Evolutionary conservation across 1,140 invertebrate species (phyloP), one percentile per base, ranked within the genome.

Genomic region (Atta colombica): DNA sequence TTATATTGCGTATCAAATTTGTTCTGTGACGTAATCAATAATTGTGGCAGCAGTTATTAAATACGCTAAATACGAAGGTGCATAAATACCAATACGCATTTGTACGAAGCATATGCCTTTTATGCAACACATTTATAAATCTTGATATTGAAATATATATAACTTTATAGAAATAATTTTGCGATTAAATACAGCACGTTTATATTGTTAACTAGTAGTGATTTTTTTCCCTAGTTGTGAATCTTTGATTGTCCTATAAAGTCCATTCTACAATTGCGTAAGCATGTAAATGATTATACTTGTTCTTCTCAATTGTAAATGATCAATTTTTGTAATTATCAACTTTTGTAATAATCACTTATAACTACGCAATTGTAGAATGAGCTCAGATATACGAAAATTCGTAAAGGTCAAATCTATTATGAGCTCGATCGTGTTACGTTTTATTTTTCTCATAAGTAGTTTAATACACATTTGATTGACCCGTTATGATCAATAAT

Each of bases 381-480:
- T 45, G 39, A 45, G 39, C 10, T 45, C 12, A 45, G 2, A 45
- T 7, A 58, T n/a, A 35, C 61, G 45, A 84, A 81, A 84, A 74
- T 82, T 74, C 3, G 3, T 16, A 35, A 75, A 84, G 80, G 69
- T 75, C 69, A 14, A n/a, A 75, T 84, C 25, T 14, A 61, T 84
- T 75, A 28, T 35, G 28, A 74, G 28, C 21, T 49, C 39, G 39
- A 75, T 75, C 5, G n/a, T 51, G 25, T 61, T 75, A 31, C 35
- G 18, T 12, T 72, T 53, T 74, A 84, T 61, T 63, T 84, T 8
- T 68, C 7, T 49, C 6, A 28, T 49, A 84, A 84, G 61, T 84
- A 69, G 18, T 84, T 84, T 61, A 84, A 84, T 75, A 45, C n/a
- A 58, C 28, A 18, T 51, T 84, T 14, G n/a, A 84, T 84, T 84